Percentiles rank a stretch among this genome's conserved stretches.
Conservation (phyloP, 2,797 vertebrate genomes). For the Xerus rutilus region DNA sequence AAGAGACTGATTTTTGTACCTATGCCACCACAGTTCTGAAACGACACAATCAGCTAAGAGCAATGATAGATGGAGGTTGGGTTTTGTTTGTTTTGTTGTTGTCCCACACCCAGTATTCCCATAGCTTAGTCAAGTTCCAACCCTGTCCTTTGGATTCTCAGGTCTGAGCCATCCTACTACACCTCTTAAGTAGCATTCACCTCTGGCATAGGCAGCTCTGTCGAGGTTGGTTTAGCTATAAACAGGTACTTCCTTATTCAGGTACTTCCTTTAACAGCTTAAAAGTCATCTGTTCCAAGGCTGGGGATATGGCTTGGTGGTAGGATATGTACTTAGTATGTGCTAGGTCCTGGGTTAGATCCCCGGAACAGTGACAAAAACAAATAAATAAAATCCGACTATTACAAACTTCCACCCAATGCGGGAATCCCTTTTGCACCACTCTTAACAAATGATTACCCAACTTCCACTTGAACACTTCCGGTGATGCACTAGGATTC, state of each 20-base stretch:
- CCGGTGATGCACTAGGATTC: neutral
- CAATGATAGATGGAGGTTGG: neutral
- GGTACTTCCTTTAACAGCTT: neutral
- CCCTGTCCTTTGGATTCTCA: neutral
- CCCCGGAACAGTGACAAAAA: neutral
- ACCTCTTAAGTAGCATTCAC: neutral
- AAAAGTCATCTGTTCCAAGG: neutral
- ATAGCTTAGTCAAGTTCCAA: neutral
- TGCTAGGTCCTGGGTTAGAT: neutral
- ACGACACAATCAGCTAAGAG: neutral
- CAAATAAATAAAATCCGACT: neutral
- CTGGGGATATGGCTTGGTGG: neutral
- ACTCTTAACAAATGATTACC: neutral
- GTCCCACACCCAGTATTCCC: neutral
- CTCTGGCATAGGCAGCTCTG: neutral
- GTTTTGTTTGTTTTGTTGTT: neutral
- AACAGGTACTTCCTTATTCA: neutral
- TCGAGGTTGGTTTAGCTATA: neutral
- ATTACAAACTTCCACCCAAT: neutral
- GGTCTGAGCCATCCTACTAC: neutral
- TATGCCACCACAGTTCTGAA: neutral
- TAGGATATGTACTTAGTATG: neutral
- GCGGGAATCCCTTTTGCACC: neutral
- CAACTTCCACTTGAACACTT: neutral
- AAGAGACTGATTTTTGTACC: neutral